Conservation (phyloP, 2,113 vertebrate genomes). For the Clinocottus analis region DNA sequence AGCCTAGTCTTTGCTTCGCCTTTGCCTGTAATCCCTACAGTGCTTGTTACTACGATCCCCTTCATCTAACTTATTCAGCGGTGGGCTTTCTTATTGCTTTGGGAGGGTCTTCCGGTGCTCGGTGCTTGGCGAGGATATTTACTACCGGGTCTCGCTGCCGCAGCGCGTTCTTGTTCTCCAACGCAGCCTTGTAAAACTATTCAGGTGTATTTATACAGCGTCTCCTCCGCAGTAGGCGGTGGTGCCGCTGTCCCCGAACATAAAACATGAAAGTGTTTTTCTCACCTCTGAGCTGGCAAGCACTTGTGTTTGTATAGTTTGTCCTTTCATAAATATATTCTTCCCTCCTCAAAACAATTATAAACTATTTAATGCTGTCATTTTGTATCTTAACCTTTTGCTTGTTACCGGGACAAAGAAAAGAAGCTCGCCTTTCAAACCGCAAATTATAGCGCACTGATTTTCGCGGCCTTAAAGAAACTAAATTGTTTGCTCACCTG, state of each 20-base stretch:
- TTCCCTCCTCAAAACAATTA: slow-evolving; percentile 23
- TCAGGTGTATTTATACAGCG: slow-evolving; percentile 67
- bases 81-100: slow-evolving; percentile 56
- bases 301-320: slow-evolving; percentile 27
- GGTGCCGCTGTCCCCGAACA: slow-evolving; percentile 50
- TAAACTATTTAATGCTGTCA: slow-evolving; percentile 20
- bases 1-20: slow-evolving; percentile 44
- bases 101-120: slow-evolving; percentile 40
- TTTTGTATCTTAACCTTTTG: slow-evolving; percentile 48
- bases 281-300: slow-evolving; percentile 53
- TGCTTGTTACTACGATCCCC: slow-evolving; percentile 64
- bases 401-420: slow-evolving; percentile 14
- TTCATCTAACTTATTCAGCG: slow-evolving; percentile 67
- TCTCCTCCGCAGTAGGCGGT: slow-evolving; percentile 39
- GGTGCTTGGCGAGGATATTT: slow-evolving; percentile 60
- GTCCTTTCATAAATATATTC: slow-evolving; percentile 44
- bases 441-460: slow-evolving; percentile 36
- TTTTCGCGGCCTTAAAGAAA: slow-evolving; percentile 51
- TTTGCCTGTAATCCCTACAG: slow-evolving; percentile 61
- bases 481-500: slow-evolving; percentile 72
- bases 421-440: slow-evolving; percentile 25
- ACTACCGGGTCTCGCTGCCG: slow-evolving; percentile 38
- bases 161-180: slow-evolving; percentile 49
- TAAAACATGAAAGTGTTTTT: slow-evolving; percentile 72
- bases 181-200: slow-evolving; percentile 66